phyloP scores from a whole-genome alignment of 2,888 invertebrate genomes.

The Laspeyria flexula region DNA sequence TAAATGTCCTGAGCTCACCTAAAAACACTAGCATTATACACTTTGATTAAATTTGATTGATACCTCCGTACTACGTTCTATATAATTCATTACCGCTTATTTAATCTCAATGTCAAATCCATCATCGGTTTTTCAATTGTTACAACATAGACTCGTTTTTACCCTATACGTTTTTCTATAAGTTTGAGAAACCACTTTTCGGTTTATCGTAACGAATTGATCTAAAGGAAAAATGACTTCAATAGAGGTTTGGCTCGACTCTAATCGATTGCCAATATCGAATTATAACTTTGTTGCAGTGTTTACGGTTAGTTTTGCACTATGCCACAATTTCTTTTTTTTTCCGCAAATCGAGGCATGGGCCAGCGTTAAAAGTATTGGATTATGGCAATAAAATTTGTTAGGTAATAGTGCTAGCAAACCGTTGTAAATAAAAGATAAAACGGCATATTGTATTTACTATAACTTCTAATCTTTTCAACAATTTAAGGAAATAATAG shows the following conservation, averaged over 20 bases:
- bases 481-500: conserved; percentile 47
- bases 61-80: conserved; percentile 7
- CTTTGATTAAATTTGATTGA: conserved; percentile 31
- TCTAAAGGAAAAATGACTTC: conserved; percentile 61
- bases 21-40: conserved; percentile 15
- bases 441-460: background rate
- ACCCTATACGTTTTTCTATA: conserved; percentile 43
- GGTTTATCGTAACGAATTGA: conserved; percentile 63
- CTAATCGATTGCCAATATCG: conserved; percentile 69
- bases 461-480: background rate
- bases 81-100: conserved; percentile 23
- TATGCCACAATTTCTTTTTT: conserved; percentile 44
- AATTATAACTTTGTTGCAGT: conserved; percentile 58
- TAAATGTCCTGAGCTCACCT: conserved; percentile 30
- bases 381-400: conserved; percentile 18
- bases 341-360: conserved; percentile 3
- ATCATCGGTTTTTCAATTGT: conserved; percentile 25
- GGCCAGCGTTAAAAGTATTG: conserved; percentile 14
- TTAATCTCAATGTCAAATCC: conserved; percentile 33
- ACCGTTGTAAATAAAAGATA: conserved; percentile 2
- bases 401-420: conserved; percentile 12
- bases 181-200: conserved; percentile 50
- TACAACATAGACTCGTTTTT: conserved; percentile 32
- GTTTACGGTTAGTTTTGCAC: conserved; percentile 46
- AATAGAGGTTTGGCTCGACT: conserved; percentile 51